Base-by-base conservation (phyloP, 23 tunicate species). In the Halocynthia roretzi region DNA sequence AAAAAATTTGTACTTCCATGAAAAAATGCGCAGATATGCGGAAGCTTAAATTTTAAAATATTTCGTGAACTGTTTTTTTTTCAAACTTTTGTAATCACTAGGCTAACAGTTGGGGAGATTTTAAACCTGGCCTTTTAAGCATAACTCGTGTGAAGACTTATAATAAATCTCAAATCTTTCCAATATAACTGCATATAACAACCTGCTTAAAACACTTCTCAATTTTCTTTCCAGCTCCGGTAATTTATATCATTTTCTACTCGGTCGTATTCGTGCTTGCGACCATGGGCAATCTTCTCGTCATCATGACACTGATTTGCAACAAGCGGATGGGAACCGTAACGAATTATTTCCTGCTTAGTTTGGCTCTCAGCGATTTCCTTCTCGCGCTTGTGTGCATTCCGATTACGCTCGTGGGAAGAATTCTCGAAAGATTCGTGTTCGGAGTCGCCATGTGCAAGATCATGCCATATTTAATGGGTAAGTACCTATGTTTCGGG, bases 341-440 rank as follows among this genome's bases (percentile, higher is more conserved):
- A 6, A 92, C 98, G 67, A 82, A 92, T 56, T 76, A 60, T 51
- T 92, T 92, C 75, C 85, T 92, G 8, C 87, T 92, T 71, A 86
- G 93, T 57, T 57, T 92, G 69, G 75, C 98, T 21, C 84, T 82
- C 69, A 92, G 98, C 69, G 98, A 92, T 64, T 69, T 86, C 1
- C 72, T 92, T 60, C 63, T 78, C 19, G 98, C 87, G 5, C 61
- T 86, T 19, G 67, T 92, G 40, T 92, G 98, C 64, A 82, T 92
- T 63, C 98, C 98, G 12, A 83, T 92, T 17, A 72, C 83, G 10
- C 50, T 82, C 21, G 82, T 83, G n/a, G 98, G 98, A 52, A 74
- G 75, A 76, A 58, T 86, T 11, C 77, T 81, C 61, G 80, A 78
- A 48, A 48, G 82, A 51, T 92, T 92, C 61, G 75, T 92, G 22